Base-by-base conservation (phyloP, 2,113 vertebrate genomes). In the Crotalus tigris region DNA sequence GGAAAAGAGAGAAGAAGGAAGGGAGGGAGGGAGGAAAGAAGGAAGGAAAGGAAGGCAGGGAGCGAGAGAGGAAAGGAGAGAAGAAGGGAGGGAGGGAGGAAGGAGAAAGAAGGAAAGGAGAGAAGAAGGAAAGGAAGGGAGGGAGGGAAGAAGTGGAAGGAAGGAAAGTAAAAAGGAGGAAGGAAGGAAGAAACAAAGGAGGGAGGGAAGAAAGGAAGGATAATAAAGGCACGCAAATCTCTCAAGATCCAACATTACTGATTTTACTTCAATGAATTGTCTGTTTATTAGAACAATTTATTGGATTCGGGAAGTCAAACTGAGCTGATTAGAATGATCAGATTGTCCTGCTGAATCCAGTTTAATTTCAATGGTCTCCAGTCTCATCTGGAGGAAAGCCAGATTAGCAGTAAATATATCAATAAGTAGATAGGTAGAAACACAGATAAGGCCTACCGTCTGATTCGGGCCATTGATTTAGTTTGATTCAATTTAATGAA, bases 121-220 rank as follows among this genome's bases (percentile, higher is more conserved):
- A 0, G 1, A 51, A 8, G 1, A 11, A n/a, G 29, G 11, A 11
- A 2, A 33, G 13, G 29, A 0, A 39, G 5, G 15, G 2, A 2
- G 13, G 29, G 61, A n/a, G 12, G n/a, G 5, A 19, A 19, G 4
- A 21, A 21, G 19, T 2, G 19, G 55, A 57, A 57, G 55, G 19
- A 24, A 57, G 55, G 55, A 23, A 21, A 2, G 17, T 6, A 57
- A 58, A 24, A 58, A 5, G 57, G 21, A 59, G 55, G 17, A 21
- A 57, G 15, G 17, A 8, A 59, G 2, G 58, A 51, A 51, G 49
- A 51, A 51, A 51, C 0, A 21, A 24, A 24, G 23, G 57, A 58
- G 6, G 21, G 24, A 61, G 9, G 49, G 8, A 2, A 51, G 8
- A 1, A 11, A 64, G 21, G 7, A 59, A 59, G 64, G 29, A 81